Base-by-base conservation (phyloP, 2,113 vertebrate species). In the Dasypus novemcinctus region DNA sequence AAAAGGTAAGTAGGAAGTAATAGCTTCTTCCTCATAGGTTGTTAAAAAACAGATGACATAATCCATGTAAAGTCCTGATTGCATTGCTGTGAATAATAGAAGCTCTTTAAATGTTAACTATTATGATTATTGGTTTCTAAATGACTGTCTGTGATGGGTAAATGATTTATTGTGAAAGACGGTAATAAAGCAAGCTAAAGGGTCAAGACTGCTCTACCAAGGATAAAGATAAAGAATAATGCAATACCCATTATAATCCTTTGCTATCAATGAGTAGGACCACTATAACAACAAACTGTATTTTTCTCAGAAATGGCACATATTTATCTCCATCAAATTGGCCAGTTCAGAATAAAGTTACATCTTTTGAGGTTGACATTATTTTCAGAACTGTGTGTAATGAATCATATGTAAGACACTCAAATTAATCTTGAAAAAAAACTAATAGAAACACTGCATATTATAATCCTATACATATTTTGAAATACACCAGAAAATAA, bases 41-140 rank as follows among this genome's bases (percentile, higher is more conserved):
- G 27, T 83, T 96, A 85, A 95, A 95, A 94, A 96, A 85, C 29
- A 80, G 59, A 66, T 71, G 20, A 86, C 52, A 75, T 38, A 95
- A 94, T 61, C 29, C 14, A 61, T 71, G 18, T 57, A 91, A 96
- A 79, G 43, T 90, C 41, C 74, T 96, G 31, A 96, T 38, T 61
- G 87, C 38, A 64, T 18, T 25, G 1, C 29, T 95, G 12, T 54
- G 92, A 91, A 87, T 85, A 94, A 78, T 72, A 87, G 64, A 94
- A 72, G 27, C 27, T 87, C 31, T 57, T 94, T 78, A 95, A 96
- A 74, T 86, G 29, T 93, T 83, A 93, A 94, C 78, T 91, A n/a
- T 82, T 96, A 78, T 87, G 71, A 80, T 93, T 87, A 69, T 79
- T 91, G 23, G 17, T 94, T 61, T 81, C 33, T 92, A 95, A 96